phyloP scores from a whole-genome alignment of 1,140 invertebrate genomes.

The Drosophila virilis region DNA sequence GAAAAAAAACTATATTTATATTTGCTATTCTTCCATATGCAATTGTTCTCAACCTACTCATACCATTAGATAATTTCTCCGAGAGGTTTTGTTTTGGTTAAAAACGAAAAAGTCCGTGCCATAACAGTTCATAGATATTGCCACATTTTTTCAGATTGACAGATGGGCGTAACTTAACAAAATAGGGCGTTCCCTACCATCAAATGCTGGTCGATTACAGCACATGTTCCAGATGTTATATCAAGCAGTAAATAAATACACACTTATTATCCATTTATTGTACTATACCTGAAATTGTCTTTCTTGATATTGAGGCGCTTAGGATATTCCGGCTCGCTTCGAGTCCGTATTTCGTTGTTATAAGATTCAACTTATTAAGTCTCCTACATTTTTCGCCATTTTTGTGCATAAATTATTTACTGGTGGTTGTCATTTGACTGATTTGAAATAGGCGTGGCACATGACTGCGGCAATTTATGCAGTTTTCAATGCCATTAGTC shows the following conservation, averaged over 20 bases:
- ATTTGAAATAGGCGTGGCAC: conserved; percentile 66
- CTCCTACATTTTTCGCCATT: conserved; percentile 42
- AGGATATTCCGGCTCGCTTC: background rate
- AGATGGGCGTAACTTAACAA: conserved; percentile 16
- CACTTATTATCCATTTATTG: too few relatives aligned
- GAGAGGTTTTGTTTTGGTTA: too few relatives aligned
- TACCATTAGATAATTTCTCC: background rate
- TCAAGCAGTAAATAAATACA: background rate
- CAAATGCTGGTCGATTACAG: conserved; percentile 8
- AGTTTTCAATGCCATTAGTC: conserved; percentile 80
- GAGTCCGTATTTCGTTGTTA: background rate
- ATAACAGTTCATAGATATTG: conserved; percentile 4
- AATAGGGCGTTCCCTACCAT: background rate
- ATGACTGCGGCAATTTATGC: conserved; percentile 63
- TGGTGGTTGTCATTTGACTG: conserved; percentile 56
- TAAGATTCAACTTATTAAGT: background rate
- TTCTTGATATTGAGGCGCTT: background rate
- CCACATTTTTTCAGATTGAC: conserved; percentile 23
- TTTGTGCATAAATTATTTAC: conserved; percentile 62
- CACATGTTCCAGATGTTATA: background rate
- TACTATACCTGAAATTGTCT: conserved; percentile 3
- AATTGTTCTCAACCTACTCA: conserved; percentile 21
- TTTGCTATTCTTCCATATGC: conserved; percentile 15
- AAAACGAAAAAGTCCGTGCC: background rate
- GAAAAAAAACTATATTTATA: background rate